Percentiles rank a stretch among this genome's conserved stretches.
phyloP scores from a whole-genome alignment of 2,888 invertebrate genomes.

The Agrochola circellaris region DNA sequence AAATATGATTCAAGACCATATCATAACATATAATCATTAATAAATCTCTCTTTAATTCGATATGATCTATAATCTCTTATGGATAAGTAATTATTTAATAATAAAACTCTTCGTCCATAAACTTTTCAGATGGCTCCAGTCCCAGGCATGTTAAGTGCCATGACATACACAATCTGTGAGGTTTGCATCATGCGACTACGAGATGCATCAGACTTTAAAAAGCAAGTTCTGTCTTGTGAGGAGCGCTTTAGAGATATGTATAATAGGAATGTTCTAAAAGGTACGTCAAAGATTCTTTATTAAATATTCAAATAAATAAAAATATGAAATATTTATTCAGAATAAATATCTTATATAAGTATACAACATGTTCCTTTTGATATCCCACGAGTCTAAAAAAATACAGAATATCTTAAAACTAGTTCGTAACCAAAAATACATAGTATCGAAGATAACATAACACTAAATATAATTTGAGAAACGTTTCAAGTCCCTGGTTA shows the following conservation, averaged over 20 bases:
- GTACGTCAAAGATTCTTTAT: constrained; percentile 57
- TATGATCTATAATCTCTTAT: too few species aligned
- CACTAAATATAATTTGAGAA: too few species aligned
- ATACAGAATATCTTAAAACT: too few species aligned
- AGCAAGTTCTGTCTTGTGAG: constrained; percentile 77
- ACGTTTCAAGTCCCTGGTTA: too few species aligned
- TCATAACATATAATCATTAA: too few species aligned
- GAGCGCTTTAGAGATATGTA: constrained; percentile 76
- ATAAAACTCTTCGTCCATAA: background rate
- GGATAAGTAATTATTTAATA: too few species aligned
- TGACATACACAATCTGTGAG: constrained; percentile 80
- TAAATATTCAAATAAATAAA: background rate
- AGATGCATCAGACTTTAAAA: constrained; percentile 78
- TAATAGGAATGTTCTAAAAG: constrained; percentile 70
- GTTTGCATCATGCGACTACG: constrained; percentile 73
- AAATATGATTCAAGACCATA: too few species aligned
- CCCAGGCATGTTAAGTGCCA: constrained; percentile 68
- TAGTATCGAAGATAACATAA: too few species aligned
- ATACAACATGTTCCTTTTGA: too few species aligned
- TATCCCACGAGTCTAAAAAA: too few species aligned
- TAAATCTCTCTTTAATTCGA: too few species aligned
- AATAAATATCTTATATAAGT: background rate
- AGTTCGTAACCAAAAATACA: too few species aligned
- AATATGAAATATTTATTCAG: background rate
- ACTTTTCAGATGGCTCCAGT: constrained; percentile 69